Conservation (phyloP, 2,113 vertebrate genomes). For the Diadophis punctatus region DNA sequence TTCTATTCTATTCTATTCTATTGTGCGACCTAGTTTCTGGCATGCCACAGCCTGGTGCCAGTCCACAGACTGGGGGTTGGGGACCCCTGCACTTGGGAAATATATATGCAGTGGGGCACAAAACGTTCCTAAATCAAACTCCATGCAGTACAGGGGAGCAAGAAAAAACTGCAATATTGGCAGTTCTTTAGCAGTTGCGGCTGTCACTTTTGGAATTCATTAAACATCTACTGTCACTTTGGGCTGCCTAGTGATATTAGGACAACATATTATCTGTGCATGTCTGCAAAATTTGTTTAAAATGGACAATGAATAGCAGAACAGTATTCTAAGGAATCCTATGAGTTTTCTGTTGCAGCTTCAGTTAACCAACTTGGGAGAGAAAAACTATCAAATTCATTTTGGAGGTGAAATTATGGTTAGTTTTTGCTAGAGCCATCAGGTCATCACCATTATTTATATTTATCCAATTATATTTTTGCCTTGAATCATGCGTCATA, state of each 20-base stretch:
- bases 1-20: too few relatives aligned
- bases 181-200: not conserved
- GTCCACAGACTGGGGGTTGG: too few relatives aligned
- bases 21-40: too few relatives aligned
- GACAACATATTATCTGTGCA: rapidly evolving
- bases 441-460: not conserved
- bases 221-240: not conserved
- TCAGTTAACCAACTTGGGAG: not conserved
- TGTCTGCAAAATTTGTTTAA: not conserved
- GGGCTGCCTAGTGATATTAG: not conserved
- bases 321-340: not conserved
- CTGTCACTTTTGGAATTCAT: not conserved
- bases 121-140: not conserved
- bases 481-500: not conserved
- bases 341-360: not conserved
- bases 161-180: not conserved
- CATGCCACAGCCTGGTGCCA: too few relatives aligned
- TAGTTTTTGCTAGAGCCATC: not conserved
- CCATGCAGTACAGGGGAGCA: not conserved
- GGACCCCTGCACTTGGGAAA: not conserved
- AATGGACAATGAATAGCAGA: not conserved
- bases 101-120: not conserved
- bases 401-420: not conserved
- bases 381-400: not conserved
- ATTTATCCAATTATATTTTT: not conserved